Conservation (phyloP, 2,797 vertebrate species). For the Cichlasoma orientale region DNA sequence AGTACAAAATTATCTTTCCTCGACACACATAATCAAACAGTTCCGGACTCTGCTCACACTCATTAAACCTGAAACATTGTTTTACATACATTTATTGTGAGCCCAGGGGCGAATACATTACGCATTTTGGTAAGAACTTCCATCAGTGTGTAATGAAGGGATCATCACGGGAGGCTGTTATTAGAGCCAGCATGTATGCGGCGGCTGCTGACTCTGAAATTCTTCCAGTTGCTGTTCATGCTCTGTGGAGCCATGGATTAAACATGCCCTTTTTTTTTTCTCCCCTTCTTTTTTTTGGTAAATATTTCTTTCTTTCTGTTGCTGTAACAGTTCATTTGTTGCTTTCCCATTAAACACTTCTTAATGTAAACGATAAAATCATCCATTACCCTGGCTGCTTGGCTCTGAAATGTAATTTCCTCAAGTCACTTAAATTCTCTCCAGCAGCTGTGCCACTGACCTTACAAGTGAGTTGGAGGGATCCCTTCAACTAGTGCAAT, state of each 20-base stretch:
- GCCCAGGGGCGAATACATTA: not conserved
- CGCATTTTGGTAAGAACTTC: not conserved
- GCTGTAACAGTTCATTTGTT: not conserved
- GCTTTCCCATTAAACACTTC: constrained; percentile 1
- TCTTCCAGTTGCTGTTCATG: not conserved
- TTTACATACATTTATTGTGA: not conserved
- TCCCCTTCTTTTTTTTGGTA: not conserved
- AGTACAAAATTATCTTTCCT: not conserved
- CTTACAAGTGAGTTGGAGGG: constrained; percentile 51
- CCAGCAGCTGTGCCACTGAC: constrained; percentile 51
- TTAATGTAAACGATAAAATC: constrained; percentile 9
- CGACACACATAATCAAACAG: constrained; percentile 1
- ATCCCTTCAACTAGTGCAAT: constrained; percentile 51
- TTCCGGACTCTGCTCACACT: not conserved
- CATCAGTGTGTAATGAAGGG: not conserved
- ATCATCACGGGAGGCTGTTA: not conserved
- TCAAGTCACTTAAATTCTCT: constrained; percentile 41
- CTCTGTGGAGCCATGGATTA: not conserved
- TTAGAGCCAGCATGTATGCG: not conserved
- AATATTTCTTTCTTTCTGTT: constrained; percentile 7
- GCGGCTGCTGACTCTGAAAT: not conserved
- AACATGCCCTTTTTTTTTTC: not conserved
- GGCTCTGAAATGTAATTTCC: constrained; percentile 33
- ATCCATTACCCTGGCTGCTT: not conserved
- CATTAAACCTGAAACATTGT: not conserved